These are phyloP conservation scores for Galagoides demidoff DNA, from an alignment of 2,797 vertebrate species.

Conservation along the genomic window DNA sequence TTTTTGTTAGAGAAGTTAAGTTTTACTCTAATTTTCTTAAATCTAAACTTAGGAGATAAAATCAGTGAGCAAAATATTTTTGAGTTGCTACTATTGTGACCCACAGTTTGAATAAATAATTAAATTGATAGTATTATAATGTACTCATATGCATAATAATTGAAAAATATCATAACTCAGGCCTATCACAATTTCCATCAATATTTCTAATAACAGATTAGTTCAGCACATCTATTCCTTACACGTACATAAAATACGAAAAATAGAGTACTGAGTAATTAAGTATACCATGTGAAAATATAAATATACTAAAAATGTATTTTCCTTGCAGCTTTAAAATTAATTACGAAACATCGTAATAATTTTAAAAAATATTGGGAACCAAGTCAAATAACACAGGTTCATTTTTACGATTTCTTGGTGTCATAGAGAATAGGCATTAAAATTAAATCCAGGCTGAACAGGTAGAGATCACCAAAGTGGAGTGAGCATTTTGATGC, in stretches of 20 bases:
- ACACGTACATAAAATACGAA: not conserved
- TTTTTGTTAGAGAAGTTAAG: not conserved
- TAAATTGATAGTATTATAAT: not conserved
- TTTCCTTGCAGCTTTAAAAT: conserved; percentile 28
- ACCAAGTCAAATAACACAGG: not conserved
- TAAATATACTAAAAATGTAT: not conserved
- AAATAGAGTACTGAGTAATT: not conserved
- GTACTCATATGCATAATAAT: not conserved
- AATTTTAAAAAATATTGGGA: conserved; percentile 22
- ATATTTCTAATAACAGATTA: not conserved
- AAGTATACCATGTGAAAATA: not conserved
- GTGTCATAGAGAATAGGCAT: not conserved
- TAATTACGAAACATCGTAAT: not conserved
- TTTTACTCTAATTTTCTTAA: not conserved
- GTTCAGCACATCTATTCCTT: not conserved
- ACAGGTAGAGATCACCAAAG: conserved; percentile 9
- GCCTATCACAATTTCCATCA: not conserved
- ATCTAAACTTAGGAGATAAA: not conserved
- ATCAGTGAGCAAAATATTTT: not conserved
- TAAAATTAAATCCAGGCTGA: conserved; percentile 58
- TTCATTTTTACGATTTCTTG: not conserved
- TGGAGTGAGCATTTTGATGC: conserved; percentile 66
- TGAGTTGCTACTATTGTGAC: not conserved
- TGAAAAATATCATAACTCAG: not conserved
- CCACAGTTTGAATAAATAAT: not conserved